These are phyloP conservation scores for Eupithecia pulchellata DNA, from an alignment of 2,888 invertebrate species.

Conservation along the genomic window DNA sequence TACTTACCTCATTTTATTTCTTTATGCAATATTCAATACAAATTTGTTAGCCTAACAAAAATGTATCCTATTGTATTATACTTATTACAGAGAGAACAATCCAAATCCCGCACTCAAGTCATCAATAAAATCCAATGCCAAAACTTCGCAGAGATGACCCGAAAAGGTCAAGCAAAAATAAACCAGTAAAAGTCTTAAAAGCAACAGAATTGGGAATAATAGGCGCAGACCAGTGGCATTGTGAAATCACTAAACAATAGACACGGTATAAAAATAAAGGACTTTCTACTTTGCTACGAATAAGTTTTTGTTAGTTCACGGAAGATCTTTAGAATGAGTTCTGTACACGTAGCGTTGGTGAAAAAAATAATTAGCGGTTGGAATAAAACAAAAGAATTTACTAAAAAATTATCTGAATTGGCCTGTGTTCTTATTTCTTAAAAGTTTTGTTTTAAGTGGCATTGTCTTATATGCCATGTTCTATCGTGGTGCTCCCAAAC, in stretches of 20 bases:
- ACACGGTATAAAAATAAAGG: constrained; percentile 78
- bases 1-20: too few species aligned
- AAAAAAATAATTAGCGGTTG: constrained; percentile 29
- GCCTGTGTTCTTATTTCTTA: neutral
- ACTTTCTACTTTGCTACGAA: constrained; percentile 70
- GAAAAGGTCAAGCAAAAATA: constrained; percentile 33
- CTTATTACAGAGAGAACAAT: neutral
- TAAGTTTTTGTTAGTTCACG: constrained; percentile 83
- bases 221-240: constrained; percentile 60
- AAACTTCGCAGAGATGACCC: constrained; percentile 27
- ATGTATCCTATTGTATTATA: neutral
- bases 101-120: neutral
- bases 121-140: constrained; percentile 28
- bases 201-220: constrained; percentile 32
- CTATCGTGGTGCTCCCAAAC: neutral
- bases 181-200: constrained; percentile 33
- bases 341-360: constrained; percentile 53
- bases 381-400: neutral
- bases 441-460: neutral
- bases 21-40: neutral
- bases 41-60: neutral
- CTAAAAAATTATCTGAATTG: neutral
- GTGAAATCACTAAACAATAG: constrained; percentile 81
- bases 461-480: neutral
- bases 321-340: constrained; percentile 82